Percentiles rank a stretch among this genome's conserved stretches.
Evolutionary conservation across 2,113 vertebrate genomes (phyloP).

Genomic region (Cyrtonyx montezumae): DNA sequence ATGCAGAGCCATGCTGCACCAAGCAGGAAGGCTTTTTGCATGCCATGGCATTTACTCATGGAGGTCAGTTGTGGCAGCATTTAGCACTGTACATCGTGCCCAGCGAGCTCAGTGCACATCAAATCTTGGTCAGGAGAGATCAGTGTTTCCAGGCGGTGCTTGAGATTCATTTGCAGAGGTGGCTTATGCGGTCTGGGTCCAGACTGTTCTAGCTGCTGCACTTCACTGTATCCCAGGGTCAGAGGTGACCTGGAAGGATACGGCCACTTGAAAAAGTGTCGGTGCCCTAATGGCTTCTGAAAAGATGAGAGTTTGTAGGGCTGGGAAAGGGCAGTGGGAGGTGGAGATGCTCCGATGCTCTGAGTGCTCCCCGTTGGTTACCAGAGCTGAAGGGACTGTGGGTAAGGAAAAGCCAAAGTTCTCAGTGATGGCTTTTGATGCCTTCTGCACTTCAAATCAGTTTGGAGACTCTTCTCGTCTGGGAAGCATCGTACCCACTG

Average conservation of each 20-base stretch:
- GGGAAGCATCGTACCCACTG: neutral
- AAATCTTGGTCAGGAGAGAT: neutral
- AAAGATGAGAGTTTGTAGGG: too few relatives aligned
- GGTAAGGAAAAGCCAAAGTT: neutral
- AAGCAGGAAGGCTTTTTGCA: neutral
- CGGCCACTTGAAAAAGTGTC: too few relatives aligned
- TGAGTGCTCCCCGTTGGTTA: too few relatives aligned
- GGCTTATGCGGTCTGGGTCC: neutral
- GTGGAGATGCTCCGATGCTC: too few relatives aligned
- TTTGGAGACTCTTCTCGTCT: neutral
- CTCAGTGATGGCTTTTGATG: neutral
- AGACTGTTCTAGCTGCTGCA: neutral
- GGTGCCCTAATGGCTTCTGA: neutral
- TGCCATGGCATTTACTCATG: neutral
- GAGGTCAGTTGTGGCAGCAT: neutral
- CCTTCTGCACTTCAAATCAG: neutral
- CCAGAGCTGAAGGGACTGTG: neutral
- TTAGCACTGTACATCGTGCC: neutral
- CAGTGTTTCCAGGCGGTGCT: neutral
- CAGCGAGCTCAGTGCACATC: fast-evolving
- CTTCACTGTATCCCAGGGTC: too few relatives aligned
- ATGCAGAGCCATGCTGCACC: neutral
- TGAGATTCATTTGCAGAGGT: fast-evolving
- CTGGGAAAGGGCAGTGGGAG: too few relatives aligned
- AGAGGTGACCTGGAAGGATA: too few relatives aligned